Percentiles rank a stretch among this genome's conserved stretches.
phyloP scores from a whole-genome alignment of 2,113 vertebrate species.

The Bombycilla garrulus region DNA sequence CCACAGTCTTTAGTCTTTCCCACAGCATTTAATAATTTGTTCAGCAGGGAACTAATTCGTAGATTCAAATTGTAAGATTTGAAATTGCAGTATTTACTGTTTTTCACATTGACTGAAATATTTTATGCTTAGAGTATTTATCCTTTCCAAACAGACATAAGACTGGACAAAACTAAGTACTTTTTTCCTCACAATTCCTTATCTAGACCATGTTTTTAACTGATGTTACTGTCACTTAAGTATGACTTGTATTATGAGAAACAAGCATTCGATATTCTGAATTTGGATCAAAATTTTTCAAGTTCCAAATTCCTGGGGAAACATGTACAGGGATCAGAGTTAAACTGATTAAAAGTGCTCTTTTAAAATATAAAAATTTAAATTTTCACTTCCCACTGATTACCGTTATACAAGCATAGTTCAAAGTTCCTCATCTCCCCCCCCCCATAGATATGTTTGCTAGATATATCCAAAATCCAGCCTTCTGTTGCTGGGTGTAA shows the following conservation, averaged over 20 bases:
- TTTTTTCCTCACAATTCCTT: not conserved
- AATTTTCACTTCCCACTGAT: not conserved
- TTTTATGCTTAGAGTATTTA: not conserved
- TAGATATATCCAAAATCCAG: not conserved
- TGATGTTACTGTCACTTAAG: not conserved
- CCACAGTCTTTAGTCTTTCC: not conserved
- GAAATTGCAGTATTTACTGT: not conserved
- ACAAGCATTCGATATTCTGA: not conserved
- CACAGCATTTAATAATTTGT: not conserved
- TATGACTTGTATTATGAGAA: not conserved
- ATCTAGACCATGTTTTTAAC: not conserved
- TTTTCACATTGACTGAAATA: not conserved
- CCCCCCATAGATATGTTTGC: not conserved
- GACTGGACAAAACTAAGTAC: not conserved
- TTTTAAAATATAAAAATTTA: not conserved
- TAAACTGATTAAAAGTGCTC: not conserved
- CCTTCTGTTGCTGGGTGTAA: not conserved
- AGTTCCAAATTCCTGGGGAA: not conserved
- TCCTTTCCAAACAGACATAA: not conserved
- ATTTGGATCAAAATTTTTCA: not conserved
- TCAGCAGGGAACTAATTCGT: not conserved
- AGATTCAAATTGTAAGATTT: not conserved
- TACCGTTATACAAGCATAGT: not conserved
- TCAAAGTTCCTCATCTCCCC: not conserved
- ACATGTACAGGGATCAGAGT: not conserved